A percentile compares a stretch with the other conserved stretches of the same genome.
Evolutionary conservation across 2,888 invertebrate species (phyloP).

Genomic region (Amblyjoppa proteus): DNA sequence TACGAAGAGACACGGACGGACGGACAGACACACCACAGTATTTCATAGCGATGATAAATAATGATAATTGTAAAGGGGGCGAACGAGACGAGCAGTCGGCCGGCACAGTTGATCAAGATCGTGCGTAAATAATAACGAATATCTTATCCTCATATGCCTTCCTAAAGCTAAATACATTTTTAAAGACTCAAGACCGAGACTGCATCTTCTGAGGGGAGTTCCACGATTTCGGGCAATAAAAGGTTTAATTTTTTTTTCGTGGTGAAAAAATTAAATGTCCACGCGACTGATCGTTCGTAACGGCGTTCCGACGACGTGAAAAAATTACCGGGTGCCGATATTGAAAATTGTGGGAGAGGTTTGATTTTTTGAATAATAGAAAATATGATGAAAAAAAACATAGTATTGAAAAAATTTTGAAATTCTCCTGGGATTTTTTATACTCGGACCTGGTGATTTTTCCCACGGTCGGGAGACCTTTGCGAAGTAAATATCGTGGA

Average conservation of each 20-base stretch:
- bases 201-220: background rate
- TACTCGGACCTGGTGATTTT: background rate
- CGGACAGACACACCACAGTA: constrained; percentile 46
- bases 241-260: background rate
- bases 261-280: background rate
- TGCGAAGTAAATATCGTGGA: background rate
- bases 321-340: background rate
- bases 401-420: background rate
- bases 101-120: background rate
- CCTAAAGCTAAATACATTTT: constrained; percentile 62
- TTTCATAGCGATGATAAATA: constrained; percentile 51
- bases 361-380: background rate
- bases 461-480: background rate
- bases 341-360: background rate
- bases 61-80: constrained; percentile 14
- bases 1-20: constrained; percentile 6
- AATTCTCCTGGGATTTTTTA: background rate
- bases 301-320: background rate
- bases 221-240: background rate
- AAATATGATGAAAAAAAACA: background rate
- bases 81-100: constrained; percentile 27
- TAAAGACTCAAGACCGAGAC: constrained; percentile 59
- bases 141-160: constrained; percentile 67
- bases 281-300: background rate
- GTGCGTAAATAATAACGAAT: constrained; percentile 52